Evolutionary conservation across 2,113 vertebrate species (phyloP), one percentile per base, ranked within the genome.

Genomic region (Cynoglossus semilaevis): DNA sequence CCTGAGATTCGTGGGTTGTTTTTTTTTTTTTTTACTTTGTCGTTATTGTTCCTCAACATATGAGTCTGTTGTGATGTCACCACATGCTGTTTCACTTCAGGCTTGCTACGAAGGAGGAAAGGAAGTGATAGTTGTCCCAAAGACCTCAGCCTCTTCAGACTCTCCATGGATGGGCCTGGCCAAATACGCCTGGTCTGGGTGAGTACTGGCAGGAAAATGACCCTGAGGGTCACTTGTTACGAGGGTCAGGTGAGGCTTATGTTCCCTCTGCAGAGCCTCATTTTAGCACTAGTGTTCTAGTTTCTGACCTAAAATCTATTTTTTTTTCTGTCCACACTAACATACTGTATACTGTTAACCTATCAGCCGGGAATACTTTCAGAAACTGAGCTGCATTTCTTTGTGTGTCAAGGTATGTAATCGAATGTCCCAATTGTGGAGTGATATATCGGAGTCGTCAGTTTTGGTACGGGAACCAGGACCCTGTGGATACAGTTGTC

Each of bases 101-200:
- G 93, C 93, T 63, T 99, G 97, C 87, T 99, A 99, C 0, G 97
- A 99, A 87, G 92, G 92, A 55, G 97, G 96, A 57, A 96, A 94
- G 81, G 96, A 99, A 77, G 94, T 99, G 63, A 92, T 94, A 0
- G 96, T 99, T 56, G 92, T 99, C 71, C 96, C 97, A 46, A 99
- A 99, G 91, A 99, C 97, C 11, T 97, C 97, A 34, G 96, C 97
- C 46, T 99, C 97, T 58, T 96, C 94, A 0, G 97, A 99, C 83
- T 99, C 97, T 22, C 97, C 96, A 41, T 99, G 97, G 97, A 78
- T 99, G 83, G 97, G 96, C 42, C 94, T 99, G 18, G 97, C 97
- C 62, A 96, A 95, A 70, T 99, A 98, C 1, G 97, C 97, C 77
- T 99, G 97, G 97, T 99, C 96, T 63, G 97, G 96, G 97, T 99